Evolutionary conservation across 1,140 invertebrate species (phyloP).

Genomic region (Dryas iulia): DNA sequence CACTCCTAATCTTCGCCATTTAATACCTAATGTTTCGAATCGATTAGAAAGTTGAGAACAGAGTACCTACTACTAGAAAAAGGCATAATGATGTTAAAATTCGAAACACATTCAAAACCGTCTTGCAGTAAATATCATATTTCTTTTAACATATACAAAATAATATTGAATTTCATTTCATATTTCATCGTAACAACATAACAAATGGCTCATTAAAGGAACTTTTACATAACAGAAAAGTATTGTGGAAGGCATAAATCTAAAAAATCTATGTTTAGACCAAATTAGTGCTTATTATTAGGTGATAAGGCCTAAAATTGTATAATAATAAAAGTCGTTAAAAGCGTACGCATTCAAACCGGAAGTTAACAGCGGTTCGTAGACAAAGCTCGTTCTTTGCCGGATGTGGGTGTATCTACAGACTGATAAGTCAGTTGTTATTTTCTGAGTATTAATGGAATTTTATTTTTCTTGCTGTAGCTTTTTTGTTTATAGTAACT

Average conservation of each 20-base stretch:
- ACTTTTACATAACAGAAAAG: constrained; percentile 49
- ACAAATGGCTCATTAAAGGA: constrained; percentile 58
- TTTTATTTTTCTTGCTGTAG: neutral
- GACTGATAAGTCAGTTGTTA: constrained; percentile 32
- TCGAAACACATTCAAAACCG: too few species aligned
- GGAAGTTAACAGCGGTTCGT: constrained; percentile 59
- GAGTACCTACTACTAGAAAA: too few species aligned
- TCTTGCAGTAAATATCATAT: neutral
- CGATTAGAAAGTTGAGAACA: too few species aligned
- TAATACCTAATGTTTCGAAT: too few species aligned
- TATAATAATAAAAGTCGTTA: constrained; percentile 40
- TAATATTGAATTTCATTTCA: neutral
- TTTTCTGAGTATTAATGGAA: constrained; percentile 28
- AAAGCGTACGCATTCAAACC: constrained; percentile 49
- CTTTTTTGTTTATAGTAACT: neutral
- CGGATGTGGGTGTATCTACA: constrained; percentile 47
- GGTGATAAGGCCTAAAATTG: constrained; percentile 30
- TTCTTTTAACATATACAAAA: neutral
- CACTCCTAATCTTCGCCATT: too few species aligned
- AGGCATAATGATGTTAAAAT: too few species aligned
- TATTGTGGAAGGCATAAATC: constrained; percentile 59
- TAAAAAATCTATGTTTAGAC: constrained; percentile 19
- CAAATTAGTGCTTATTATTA: neutral
- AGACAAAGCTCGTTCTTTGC: constrained; percentile 63
- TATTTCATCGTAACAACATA: constrained; percentile 23